Base-by-base conservation (phyloP, 2,113 vertebrate genomes). In the Microtus pennsylvanicus region DNA sequence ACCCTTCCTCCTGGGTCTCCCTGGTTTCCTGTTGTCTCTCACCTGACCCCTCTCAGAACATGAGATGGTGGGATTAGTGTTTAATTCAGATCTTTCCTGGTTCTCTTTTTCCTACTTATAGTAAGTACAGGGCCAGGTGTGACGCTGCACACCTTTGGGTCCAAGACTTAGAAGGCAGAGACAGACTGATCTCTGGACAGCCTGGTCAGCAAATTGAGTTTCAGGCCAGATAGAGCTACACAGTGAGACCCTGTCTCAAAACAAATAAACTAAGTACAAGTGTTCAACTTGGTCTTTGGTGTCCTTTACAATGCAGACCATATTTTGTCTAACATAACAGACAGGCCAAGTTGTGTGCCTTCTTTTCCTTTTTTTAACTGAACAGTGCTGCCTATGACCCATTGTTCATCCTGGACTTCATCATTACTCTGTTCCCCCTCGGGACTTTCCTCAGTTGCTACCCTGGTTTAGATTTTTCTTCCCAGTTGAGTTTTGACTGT, bases 341-440 rank as follows among this genome's bases (percentile, higher is more conserved):
- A 4, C 19, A 14, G 5, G 9, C 7, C 24, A 24, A 42, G 4
- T n/a, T 7, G 0, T 33, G 26, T 5, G 26, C 0, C 10, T 58
- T 58, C 55, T 19, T 55, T 55, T 55, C 16, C 4, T 19, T 38
- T 0, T 28, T 75, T 35, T 69, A 11, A 83, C 65, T 52, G 45
- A 61, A 42, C 24, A 30, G 61, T 76, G 7, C 81, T 47, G 7
- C 11, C 91, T 24, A 1, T 4, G 22, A 9, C 58, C 91, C 35
- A 3, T 45, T 65, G 10, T 28, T 16, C 50, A 1, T 3, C 35
- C 63, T 50, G 9, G 1, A 78, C 61, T 52, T 75, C 9, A 22
- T 75, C 5, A 22, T 35, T 3, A 8, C n/a, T 75, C 47, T 82
- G 5, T 35, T 88, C n/a, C 22, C 78, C 7, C 33, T 87, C 7